phyloP scores from a whole-genome alignment of 2,113 vertebrate genomes.

The Channa argus region DNA sequence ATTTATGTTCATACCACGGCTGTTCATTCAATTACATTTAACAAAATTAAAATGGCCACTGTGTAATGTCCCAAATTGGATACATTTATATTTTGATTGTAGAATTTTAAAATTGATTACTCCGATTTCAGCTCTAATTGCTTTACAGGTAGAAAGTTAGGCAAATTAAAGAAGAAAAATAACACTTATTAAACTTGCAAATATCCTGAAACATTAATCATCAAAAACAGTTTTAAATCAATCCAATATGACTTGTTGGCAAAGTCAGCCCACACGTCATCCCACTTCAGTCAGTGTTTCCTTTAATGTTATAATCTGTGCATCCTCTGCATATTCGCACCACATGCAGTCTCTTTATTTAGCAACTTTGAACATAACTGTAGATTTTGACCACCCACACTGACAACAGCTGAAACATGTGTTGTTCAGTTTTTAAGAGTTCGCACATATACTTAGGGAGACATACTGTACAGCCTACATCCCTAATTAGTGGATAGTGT shows the following conservation, averaged over 20 bases:
- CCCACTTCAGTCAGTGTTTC: constrained; percentile 28
- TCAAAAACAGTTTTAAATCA: constrained; percentile 10
- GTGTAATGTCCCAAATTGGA: constrained; percentile 7
- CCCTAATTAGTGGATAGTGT: no score
- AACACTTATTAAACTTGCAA: background rate
- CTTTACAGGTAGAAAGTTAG: background rate
- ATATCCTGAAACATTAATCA: background rate
- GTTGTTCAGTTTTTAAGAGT: no score
- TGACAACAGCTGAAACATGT: no score
- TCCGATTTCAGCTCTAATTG: background rate
- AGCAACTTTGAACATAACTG: constrained; percentile 28
- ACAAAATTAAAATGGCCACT: constrained; percentile 28
- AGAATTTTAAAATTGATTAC: constrained; percentile 24
- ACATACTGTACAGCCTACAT: no score
- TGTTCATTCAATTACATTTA: constrained; percentile 32
- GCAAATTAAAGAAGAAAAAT: background rate
- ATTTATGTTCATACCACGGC: constrained; percentile 4
- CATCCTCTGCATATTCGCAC: constrained; percentile 19
- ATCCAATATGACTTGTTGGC: background rate
- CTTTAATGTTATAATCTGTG: constrained; percentile 33
- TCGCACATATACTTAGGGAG: no score
- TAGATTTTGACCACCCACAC: no score
- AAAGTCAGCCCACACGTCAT: constrained; percentile 34
- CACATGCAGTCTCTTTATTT: constrained; percentile 34
- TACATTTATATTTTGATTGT: constrained; percentile 25